phyloP scores from a whole-genome alignment of 2,888 invertebrate species.

The Epirrhoe tristata region DNA sequence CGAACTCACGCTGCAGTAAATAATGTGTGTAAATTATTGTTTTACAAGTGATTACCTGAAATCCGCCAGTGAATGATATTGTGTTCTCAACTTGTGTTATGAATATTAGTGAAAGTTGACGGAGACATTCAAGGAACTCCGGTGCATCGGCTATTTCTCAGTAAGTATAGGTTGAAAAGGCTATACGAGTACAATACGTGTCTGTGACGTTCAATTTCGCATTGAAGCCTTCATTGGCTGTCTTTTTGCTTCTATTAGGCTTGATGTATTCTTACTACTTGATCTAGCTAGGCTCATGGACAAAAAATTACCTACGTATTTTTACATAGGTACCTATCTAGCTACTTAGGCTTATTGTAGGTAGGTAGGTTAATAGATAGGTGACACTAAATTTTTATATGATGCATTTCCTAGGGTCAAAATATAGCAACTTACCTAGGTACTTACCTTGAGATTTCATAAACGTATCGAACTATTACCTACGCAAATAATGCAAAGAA shows the following conservation, averaged over 20 bases:
- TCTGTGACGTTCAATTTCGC: constrained; percentile 74
- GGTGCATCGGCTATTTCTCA: constrained; percentile 74
- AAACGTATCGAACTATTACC: neutral
- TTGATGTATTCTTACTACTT: neutral
- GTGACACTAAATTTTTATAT: too few species aligned
- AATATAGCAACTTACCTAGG: too few species aligned
- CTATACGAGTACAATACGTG: constrained; percentile 61
- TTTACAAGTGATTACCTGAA: constrained; percentile 67
- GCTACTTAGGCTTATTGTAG: too few species aligned
- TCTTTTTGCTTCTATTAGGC: constrained; percentile 17
- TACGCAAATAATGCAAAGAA: neutral
- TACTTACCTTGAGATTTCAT: too few species aligned
- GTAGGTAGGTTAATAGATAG: too few species aligned
- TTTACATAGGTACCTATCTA: neutral
- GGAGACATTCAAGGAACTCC: constrained; percentile 71
- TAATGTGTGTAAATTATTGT: constrained; percentile 77
- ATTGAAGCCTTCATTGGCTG: constrained; percentile 46
- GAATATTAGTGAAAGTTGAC: constrained; percentile 79
- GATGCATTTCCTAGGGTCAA: too few species aligned
- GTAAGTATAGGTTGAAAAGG: constrained; percentile 70
- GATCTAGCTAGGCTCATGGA: neutral
- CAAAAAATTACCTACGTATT: neutral
- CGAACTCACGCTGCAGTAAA: constrained; percentile 57
- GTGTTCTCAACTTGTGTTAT: constrained; percentile 78
- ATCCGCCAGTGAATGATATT: constrained; percentile 71